A percentile compares a stretch with the other conserved stretches of the same genome.
Conservation (phyloP, 2,888 invertebrate species). For the Alloplasta piceator region DNA sequence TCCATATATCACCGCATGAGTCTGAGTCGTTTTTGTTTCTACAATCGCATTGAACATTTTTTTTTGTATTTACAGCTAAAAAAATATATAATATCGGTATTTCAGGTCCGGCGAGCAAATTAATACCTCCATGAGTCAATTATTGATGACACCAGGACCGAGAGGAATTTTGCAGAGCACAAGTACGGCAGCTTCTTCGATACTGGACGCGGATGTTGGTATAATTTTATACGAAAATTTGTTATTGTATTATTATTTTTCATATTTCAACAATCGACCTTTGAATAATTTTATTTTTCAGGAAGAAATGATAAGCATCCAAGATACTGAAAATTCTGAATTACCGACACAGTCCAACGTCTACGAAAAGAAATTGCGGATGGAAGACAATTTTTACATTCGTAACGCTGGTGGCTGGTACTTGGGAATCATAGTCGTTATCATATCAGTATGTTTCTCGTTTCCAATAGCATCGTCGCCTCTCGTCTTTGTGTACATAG, state of each 20-base stretch:
- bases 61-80: conserved; percentile 5
- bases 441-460: conserved; percentile 68
- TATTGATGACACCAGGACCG: conserved; percentile 61
- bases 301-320: conserved; percentile 49
- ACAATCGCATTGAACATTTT: not conserved
- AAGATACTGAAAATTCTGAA: conserved; percentile 32
- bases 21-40: not conserved
- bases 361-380: conserved; percentile 35
- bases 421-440: conserved; percentile 54
- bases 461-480: conserved; percentile 70
- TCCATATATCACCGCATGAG: not conserved
- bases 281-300: conserved; percentile 26
- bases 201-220: conserved; percentile 59
- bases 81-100: conserved; percentile 1
- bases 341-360: conserved; percentile 11
- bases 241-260: too few species aligned
- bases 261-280: not conserved
- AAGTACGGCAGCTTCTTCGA: conserved; percentile 60
- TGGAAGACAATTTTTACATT: conserved; percentile 62
- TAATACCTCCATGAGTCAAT: conserved; percentile 63
- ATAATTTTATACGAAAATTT: too few species aligned
- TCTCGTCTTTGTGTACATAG: conserved; percentile 68
- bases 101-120: conserved; percentile 64
- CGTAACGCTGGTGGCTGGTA: conserved; percentile 66
- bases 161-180: conserved; percentile 65